A percentile compares a stretch with the other conserved stretches of the same genome.
phyloP scores from a whole-genome alignment of 2,888 invertebrate genomes.

The Galerucella calmariensis region DNA sequence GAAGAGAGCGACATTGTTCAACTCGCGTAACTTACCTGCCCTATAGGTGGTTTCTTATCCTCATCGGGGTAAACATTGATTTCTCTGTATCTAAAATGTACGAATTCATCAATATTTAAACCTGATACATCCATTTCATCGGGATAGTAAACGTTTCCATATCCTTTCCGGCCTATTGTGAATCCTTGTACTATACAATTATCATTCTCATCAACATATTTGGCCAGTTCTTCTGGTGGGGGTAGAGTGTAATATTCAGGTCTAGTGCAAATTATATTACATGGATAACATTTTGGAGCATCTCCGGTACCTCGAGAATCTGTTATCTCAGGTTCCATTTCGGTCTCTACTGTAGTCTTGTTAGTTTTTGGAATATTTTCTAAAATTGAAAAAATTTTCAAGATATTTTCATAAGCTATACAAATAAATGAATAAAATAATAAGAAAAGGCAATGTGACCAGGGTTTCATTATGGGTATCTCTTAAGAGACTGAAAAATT shows the following conservation, averaged over 20 bases:
- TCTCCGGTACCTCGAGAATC: conserved; percentile 35
- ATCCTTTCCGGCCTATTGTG: conserved; percentile 88
- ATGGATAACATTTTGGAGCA: conserved; percentile 66
- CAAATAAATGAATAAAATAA: no score
- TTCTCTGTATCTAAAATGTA: conserved; percentile 94
- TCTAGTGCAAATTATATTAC: conserved; percentile 81
- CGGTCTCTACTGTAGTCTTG: conserved; percentile 37
- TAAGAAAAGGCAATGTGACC: no score
- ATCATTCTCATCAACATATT: conserved; percentile 78
- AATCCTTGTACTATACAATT: conserved; percentile 87
- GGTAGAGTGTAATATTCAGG: conserved; percentile 94
- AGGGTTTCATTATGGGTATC: no score
- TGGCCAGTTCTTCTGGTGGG: conserved; percentile 80
- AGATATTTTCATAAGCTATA: neutral
- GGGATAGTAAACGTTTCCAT: conserved; percentile 89
- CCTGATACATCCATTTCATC: conserved; percentile 87
- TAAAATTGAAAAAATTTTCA: conserved; percentile 8
- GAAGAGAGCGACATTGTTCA: no score
- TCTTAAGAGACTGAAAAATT: no score
- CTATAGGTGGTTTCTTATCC: conserved; percentile 85
- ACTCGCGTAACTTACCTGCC: conserved; percentile 63
- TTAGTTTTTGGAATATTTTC: conserved; percentile 16
- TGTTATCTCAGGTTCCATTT: conserved; percentile 35
- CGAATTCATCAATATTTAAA: conserved; percentile 87
- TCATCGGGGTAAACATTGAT: conserved; percentile 95